Evolutionary conservation across 2,113 vertebrate genomes (phyloP).

Genomic region (Willisornis vidua): DNA sequence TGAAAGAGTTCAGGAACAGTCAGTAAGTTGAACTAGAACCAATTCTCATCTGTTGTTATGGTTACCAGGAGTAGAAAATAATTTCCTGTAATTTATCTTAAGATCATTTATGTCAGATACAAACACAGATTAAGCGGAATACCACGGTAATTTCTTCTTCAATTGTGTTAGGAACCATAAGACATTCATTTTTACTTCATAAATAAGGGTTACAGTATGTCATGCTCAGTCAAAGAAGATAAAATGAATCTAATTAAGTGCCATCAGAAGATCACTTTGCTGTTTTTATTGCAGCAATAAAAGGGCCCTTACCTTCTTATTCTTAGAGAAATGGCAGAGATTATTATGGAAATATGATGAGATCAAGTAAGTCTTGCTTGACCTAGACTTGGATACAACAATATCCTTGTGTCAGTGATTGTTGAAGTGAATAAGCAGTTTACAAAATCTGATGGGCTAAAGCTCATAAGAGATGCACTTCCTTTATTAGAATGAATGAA

Average conservation of each 20-base stretch:
- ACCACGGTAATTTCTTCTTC: slow-evolving; percentile 66
- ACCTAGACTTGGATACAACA: slow-evolving; percentile 48
- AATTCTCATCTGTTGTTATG: slow-evolving; percentile 75
- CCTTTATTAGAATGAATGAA: slow-evolving; percentile 68
- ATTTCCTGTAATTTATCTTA: slow-evolving; percentile 82
- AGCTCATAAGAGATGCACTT: slow-evolving; percentile 40
- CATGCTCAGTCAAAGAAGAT: slow-evolving; percentile 68
- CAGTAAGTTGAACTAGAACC: slow-evolving; percentile 59
- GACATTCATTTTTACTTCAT: slow-evolving; percentile 74
- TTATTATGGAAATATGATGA: slow-evolving; percentile 69
- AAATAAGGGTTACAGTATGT: slow-evolving; percentile 72
- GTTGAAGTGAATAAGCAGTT: slow-evolving; percentile 36
- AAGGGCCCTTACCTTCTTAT: slow-evolving; percentile 73
- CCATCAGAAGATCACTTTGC: slow-evolving; percentile 72
- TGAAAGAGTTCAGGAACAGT: slow-evolving; percentile 48
- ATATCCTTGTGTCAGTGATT: slow-evolving; percentile 31
- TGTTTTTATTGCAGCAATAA: slow-evolving; percentile 71
- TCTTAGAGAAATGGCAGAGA: slow-evolving; percentile 70
- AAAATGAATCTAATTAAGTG: slow-evolving; percentile 75
- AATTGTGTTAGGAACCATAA: slow-evolving; percentile 65
- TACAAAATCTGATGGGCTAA: neutral
- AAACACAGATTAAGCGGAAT: slow-evolving; percentile 75
- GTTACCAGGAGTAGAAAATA: slow-evolving; percentile 74
- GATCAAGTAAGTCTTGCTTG: slow-evolving; percentile 62
- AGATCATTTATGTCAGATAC: slow-evolving; percentile 73